Conservation (phyloP, 2,888 invertebrate genomes). For the Platycheirus albimanus region DNA sequence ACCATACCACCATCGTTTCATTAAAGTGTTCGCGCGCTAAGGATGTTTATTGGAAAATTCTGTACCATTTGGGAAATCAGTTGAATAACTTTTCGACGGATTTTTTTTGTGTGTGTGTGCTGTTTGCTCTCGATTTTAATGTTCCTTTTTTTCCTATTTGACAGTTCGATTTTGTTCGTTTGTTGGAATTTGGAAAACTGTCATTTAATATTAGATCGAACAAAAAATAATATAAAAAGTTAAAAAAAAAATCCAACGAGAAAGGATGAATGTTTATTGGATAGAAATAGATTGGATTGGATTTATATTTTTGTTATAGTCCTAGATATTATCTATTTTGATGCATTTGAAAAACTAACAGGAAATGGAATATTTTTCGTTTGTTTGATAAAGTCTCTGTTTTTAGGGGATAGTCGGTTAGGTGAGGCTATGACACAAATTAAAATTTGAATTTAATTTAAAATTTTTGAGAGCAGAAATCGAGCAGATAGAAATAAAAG, state of each 20-base stretch:
- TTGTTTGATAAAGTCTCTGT: too few relatives aligned
- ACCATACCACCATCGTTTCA: conserved; percentile 48
- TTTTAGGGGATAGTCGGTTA: too few relatives aligned
- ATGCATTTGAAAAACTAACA: conserved; percentile 30
- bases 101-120: too few relatives aligned
- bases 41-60: conserved; percentile 70
- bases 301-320: conserved; percentile 19
- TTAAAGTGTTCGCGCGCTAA: conserved; percentile 58
- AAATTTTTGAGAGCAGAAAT: too few relatives aligned
- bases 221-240: conserved; percentile 6
- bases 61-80: conserved; percentile 76
- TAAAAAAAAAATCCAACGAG: not conserved
- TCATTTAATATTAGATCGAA: conserved; percentile 30
- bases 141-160: conserved; percentile 27
- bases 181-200: conserved; percentile 31
- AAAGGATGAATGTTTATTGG: conserved; percentile 6
- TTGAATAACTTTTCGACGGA: conserved; percentile 73
- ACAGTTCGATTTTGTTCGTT: conserved; percentile 49
- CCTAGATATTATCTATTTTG: conserved; percentile 53
- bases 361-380: conserved; percentile 41
- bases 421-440: too few relatives aligned
- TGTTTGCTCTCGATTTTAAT: conserved; percentile 14
- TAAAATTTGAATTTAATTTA: too few relatives aligned
- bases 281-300: conserved; percentile 35
- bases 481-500: too few relatives aligned